Evolutionary conservation across 2,888 invertebrate genomes (phyloP), one percentile per base, ranked within the genome.

Genomic region (Yponomeuta plumbellus): DNA sequence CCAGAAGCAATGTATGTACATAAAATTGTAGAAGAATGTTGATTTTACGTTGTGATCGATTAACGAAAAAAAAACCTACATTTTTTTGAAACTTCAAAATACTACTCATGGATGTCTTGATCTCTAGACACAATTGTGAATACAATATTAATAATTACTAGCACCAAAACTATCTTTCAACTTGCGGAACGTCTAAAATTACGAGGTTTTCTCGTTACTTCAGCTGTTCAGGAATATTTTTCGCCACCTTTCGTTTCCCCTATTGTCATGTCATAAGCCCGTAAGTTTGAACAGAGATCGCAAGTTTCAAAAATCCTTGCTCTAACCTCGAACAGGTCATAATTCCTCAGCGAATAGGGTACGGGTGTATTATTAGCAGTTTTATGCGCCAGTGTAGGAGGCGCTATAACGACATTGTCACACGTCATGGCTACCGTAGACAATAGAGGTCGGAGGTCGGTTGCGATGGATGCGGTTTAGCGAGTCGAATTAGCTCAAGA

Each of bases 391-490:
- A 20, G 63, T 64, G 63, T 64, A 64, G 44, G 44, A 64, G 63
- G 34, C 40, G 39, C 34, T 64, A 34, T 65, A 65, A 56, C 23
- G 65, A 65, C 65, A 65, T 65, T 65, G 65, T 65, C 65, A 65
- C 65, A 65, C 63, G 63, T 63, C 63, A 63, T 63, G 63, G 22
- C 34, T 40, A 63, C 63, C 11, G 44, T 44, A 52, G 63, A 63
- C 63, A 63, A 63, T 63, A 44, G 21, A 23, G 11, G 26, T 40
- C 44, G 40, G 44, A 20, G 44, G 11, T 61, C 34, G 44, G 44
- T 26, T 4, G 20, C 40, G 44, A 22, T 63, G 63, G 63, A 63
- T 39, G 63, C 21, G 63, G 63, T 17, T n/a, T n/a, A n/a, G n/a
- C n/a, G n/a, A n/a, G n/a, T n/a, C n/a, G n/a, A n/a, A n/a, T n/a